Percentiles rank a stretch among this genome's conserved stretches.
These are phyloP conservation scores for Pteropus rufus DNA, from an alignment of 2,797 vertebrate genomes.

Conservation along the genomic window DNA sequence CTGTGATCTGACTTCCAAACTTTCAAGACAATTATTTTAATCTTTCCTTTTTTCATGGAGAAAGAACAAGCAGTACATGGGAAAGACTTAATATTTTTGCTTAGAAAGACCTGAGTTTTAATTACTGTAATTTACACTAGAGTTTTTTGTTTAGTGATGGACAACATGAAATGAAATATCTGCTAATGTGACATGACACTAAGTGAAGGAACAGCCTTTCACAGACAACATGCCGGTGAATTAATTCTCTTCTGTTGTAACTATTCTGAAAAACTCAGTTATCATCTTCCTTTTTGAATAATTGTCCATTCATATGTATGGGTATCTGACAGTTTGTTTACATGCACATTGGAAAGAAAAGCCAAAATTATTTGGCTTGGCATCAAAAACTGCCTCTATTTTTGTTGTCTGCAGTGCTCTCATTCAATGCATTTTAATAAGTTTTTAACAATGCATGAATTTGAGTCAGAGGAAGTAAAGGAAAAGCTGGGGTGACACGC, in stretches of 20 bases:
- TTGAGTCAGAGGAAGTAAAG: constrained; percentile 38
- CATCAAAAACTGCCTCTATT: constrained; percentile 68
- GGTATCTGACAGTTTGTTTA: constrained; percentile 78
- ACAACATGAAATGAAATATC: constrained; percentile 41
- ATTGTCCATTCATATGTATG: constrained; percentile 56
- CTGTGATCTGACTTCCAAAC: background rate
- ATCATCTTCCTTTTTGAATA: constrained; percentile 45
- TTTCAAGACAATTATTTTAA: background rate
- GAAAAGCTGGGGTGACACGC: constrained; percentile 16
- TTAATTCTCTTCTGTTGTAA: background rate
- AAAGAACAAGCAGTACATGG: background rate
- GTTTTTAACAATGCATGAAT: constrained; percentile 44
- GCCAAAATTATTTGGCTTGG: constrained; percentile 71
- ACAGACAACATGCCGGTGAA: background rate
- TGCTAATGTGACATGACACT: constrained; percentile 24
- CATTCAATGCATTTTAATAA: constrained; percentile 74
- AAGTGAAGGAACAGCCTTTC: background rate
- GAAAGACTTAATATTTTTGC: background rate
- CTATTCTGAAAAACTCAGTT: constrained; percentile 29
- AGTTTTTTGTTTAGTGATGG: background rate
- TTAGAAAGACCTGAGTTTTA: constrained; percentile 30
- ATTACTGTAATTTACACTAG: constrained; percentile 20
- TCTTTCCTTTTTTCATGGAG: background rate
- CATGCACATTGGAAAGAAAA: constrained; percentile 63
- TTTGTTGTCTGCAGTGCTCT: constrained; percentile 67